These are phyloP conservation scores for Atlantisia rogersi DNA, from an alignment of 2,113 vertebrate genomes.

Conservation along the genomic window DNA sequence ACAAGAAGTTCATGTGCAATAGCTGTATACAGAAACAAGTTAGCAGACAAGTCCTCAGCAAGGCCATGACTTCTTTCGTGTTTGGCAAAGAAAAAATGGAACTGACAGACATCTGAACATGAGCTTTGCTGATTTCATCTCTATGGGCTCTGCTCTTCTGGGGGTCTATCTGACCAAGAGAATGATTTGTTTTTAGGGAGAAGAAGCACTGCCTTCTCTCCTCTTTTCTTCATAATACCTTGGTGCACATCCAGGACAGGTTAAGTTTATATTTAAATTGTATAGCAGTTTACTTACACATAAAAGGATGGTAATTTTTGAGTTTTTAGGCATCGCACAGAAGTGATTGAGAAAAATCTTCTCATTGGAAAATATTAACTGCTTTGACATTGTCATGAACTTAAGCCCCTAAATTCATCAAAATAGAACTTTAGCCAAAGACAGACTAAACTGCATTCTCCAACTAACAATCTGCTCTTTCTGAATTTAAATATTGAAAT, in stretches of 20 bases:
- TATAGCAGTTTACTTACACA: neutral
- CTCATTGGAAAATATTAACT: neutral
- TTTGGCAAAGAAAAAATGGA: neutral
- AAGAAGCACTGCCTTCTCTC: neutral
- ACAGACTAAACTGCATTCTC: neutral
- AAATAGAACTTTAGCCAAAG: neutral
- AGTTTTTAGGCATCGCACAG: neutral
- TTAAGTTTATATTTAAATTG: neutral
- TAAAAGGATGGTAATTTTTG: neutral
- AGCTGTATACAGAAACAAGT: neutral
- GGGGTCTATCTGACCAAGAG: neutral
- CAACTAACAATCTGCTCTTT: neutral
- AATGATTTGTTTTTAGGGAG: neutral
- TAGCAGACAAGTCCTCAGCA: fast-evolving
- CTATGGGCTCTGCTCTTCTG: neutral
- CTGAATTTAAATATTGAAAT: neutral
- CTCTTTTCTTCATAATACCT: neutral
- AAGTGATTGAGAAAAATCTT: neutral
- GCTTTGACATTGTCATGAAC: neutral
- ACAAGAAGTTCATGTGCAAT: neutral
- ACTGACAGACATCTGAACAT: neutral
- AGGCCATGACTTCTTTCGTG: neutral
- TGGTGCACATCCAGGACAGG: neutral
- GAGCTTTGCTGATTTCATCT: neutral
- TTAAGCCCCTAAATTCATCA: neutral